A percentile compares a stretch with the other conserved stretches of the same genome.
These are phyloP conservation scores for Anodontia alba DNA, from an alignment of 2,888 invertebrate species.

Conservation along the genomic window DNA sequence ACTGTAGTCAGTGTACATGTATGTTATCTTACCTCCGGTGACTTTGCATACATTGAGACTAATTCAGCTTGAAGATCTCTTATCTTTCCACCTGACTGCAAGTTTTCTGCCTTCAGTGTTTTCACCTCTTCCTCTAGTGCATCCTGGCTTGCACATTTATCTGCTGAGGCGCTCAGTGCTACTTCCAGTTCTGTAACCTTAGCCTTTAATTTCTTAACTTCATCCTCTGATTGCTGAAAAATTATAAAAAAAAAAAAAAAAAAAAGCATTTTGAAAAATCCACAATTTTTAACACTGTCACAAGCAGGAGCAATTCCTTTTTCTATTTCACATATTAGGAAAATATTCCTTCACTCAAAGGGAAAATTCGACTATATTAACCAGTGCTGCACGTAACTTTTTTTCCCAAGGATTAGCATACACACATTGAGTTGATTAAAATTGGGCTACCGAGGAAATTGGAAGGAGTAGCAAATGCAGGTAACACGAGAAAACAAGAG, in stretches of 20 bases:
- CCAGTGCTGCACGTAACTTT: too few species aligned
- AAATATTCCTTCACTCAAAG: too few species aligned
- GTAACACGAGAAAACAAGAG: too few species aligned
- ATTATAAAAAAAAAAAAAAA: not conserved
- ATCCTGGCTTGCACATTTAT: constrained; percentile 29
- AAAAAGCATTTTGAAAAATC: too few species aligned
- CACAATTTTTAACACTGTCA: not conserved
- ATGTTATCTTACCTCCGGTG: constrained; percentile 71
- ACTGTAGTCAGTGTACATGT: too few species aligned
- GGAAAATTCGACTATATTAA: too few species aligned
- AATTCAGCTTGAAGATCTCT: constrained; percentile 70
- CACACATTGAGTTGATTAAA: too few species aligned
- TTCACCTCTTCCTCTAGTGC: constrained; percentile 49
- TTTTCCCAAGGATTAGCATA: too few species aligned
- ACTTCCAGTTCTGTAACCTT: constrained; percentile 55
- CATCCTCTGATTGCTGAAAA: constrained; percentile 70
- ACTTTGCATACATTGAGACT: constrained; percentile 70
- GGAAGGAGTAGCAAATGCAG: too few species aligned
- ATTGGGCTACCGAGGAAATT: too few species aligned
- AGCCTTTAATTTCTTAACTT: constrained; percentile 62
- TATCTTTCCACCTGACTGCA: constrained; percentile 55
- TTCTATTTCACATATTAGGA: too few species aligned
- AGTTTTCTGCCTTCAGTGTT: constrained; percentile 60
- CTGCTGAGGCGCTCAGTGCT: constrained; percentile 50
- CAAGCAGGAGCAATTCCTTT: not conserved